These are phyloP conservation scores for Bryconaethiops microstoma DNA, from an alignment of 2,797 vertebrate species.

Conservation along the genomic window DNA sequence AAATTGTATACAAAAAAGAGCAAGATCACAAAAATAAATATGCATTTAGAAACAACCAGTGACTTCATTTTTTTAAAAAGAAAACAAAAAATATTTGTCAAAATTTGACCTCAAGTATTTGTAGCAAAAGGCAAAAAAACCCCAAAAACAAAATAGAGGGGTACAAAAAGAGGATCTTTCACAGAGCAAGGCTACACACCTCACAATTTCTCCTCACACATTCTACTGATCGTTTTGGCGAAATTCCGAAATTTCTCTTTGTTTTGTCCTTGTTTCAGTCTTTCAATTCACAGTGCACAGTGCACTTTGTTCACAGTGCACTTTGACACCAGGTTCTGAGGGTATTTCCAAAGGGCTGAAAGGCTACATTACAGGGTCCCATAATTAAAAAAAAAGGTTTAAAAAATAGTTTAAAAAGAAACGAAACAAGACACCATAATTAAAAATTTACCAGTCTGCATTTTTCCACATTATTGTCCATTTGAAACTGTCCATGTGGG, in stretches of 20 bases:
- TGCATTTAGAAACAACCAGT: slow-evolving; percentile 83
- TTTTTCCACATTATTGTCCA: slow-evolving; percentile 1
- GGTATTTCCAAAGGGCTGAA: slow-evolving; percentile 21
- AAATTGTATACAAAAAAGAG: slow-evolving; percentile 67
- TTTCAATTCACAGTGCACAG: slow-evolving; percentile 39
- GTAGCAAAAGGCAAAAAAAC: slow-evolving; percentile 63
- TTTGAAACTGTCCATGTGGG: slow-evolving; percentile 33
- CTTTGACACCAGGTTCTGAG: slow-evolving; percentile 30
- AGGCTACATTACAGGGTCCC: slow-evolving; percentile 38
- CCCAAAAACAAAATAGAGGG: slow-evolving; percentile 17
- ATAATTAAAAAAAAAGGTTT: background rate
- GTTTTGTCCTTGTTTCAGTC: background rate
- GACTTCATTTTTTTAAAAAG: slow-evolving; percentile 67
- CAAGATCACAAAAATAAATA: slow-evolving; percentile 84
- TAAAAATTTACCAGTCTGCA: background rate
- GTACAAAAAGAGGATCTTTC: slow-evolving; percentile 39
- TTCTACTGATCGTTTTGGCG: slow-evolving; percentile 50
- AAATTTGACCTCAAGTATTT: slow-evolving; percentile 81
- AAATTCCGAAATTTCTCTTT: slow-evolving; percentile 23
- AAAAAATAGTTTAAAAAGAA: slow-evolving; percentile 35
- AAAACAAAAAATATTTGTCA: slow-evolving; percentile 67
- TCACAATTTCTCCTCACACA: slow-evolving; percentile 30
- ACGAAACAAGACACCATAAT: background rate
- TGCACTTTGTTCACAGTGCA: slow-evolving; percentile 49
- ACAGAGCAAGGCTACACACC: slow-evolving; percentile 12